Evolutionary conservation across 2,797 vertebrate species (phyloP).

Genomic region (Harpia harpyja): DNA sequence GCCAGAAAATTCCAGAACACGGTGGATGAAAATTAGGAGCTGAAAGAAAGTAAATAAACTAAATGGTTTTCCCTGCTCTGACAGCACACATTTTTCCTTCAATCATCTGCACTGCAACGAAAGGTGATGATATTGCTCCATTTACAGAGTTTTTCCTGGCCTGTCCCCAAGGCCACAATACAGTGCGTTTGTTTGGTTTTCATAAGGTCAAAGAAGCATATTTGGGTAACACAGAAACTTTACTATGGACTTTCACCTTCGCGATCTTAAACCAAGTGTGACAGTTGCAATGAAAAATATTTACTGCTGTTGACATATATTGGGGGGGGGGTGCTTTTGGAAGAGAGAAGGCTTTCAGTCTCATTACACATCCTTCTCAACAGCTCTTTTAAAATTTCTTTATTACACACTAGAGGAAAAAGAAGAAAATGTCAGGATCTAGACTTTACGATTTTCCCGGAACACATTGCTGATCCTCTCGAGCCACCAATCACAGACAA

Average conservation of each 20-base stretch:
- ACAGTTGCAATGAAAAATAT: slow-evolving; percentile 4
- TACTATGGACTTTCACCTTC: slow-evolving; percentile 57
- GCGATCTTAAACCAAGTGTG: not conserved
- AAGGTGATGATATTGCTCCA: slow-evolving; percentile 40
- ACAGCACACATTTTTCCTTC: not conserved
- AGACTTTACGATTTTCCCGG: not conserved
- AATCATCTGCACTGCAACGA: not conserved
- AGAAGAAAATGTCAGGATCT: not conserved
- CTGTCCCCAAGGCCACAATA: slow-evolving; percentile 32
- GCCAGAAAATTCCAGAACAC: not conserved
- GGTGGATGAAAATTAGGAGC: not conserved
- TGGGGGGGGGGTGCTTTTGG: not conserved
- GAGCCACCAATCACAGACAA: not conserved
- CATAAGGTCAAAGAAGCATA: slow-evolving; percentile 1
- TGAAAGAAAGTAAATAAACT: slow-evolving; percentile 3
- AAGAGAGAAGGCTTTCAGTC: not conserved
- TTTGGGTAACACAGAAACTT: slow-evolving; percentile 28
- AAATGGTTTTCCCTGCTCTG: not conserved
- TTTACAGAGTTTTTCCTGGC: slow-evolving; percentile 46
- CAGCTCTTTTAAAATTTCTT: not conserved
- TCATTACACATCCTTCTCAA: not conserved
- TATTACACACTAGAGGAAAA: not conserved
- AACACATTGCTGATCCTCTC: not conserved
- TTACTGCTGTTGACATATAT: not conserved
- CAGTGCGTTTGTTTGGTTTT: slow-evolving; percentile 45